Percentiles rank a stretch among this genome's conserved stretches.
Evolutionary conservation across 2,113 vertebrate species (phyloP).

Genomic region (Lamprologus speciosus): DNA sequence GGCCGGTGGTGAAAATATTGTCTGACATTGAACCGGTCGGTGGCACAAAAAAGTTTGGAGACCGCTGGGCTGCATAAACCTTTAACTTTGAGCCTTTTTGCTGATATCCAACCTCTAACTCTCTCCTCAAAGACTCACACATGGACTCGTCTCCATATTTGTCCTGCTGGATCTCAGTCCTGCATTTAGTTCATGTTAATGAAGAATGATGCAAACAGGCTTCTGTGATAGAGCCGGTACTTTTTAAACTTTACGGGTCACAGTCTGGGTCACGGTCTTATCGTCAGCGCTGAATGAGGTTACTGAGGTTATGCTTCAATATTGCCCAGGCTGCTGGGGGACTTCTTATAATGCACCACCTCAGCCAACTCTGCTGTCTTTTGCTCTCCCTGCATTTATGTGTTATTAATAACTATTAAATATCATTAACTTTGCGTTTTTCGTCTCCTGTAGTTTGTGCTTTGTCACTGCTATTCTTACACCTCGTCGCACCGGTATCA

Average conservation of each 20-base stretch:
- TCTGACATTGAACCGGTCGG: accelerated
- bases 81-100: not conserved
- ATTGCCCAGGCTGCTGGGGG: not conserved
- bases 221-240: not conserved
- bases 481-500: accelerated
- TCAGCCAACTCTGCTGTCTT: accelerated
- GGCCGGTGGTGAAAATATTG: not conserved
- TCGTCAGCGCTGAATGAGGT: not conserved
- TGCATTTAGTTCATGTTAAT: not conserved
- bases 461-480: not conserved
- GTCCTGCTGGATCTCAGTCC: not conserved
- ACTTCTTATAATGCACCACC: not conserved
- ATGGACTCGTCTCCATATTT: not conserved
- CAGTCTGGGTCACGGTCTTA: not conserved
- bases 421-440: not conserved
- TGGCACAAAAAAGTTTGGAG: accelerated
- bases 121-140: not conserved
- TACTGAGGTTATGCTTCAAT: not conserved
- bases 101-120: not conserved
- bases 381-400: not conserved
- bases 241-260: not conserved
- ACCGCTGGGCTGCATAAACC: not conserved
- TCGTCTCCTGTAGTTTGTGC: not conserved
- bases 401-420: not conserved
- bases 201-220: not conserved